Evolutionary conservation across 2,113 vertebrate species (phyloP).

Genomic region (Cyprinodon tularosa): DNA sequence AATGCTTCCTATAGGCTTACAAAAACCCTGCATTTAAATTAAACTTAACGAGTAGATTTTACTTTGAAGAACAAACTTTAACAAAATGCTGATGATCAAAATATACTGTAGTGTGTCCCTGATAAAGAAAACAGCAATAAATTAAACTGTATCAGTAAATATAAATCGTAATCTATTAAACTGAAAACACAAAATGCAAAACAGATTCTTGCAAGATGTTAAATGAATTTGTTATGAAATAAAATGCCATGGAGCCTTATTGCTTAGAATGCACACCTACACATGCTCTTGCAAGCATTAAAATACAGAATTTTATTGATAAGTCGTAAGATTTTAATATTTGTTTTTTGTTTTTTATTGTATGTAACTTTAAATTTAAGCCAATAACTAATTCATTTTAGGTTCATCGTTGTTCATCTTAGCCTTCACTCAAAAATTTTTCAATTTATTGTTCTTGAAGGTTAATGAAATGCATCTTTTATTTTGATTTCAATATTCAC

Average conservation of each 20-base stretch:
- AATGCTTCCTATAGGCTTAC: constrained; percentile 6
- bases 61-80: neutral
- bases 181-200: neutral
- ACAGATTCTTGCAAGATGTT: neutral
- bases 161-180: neutral
- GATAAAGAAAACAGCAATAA: constrained; percentile 4
- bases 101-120: neutral
- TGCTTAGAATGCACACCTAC: neutral
- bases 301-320: neutral
- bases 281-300: neutral
- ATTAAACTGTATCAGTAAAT: constrained; percentile 14
- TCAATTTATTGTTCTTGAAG: neutral
- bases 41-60: constrained; percentile 14
- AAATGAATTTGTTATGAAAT: neutral
- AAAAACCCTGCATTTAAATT: constrained; percentile 12
- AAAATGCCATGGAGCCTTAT: neutral
- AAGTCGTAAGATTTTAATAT: neutral
- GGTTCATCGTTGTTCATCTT: neutral
- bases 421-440: neutral
- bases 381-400: neutral
- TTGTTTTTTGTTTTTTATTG: neutral
- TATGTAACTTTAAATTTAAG: neutral
- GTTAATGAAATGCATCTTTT: neutral
- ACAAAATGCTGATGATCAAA: neutral
- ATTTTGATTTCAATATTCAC: neutral